These are phyloP conservation scores for Mactra quadrangularis DNA, from an alignment of 1,140 invertebrate species.

Conservation along the genomic window DNA sequence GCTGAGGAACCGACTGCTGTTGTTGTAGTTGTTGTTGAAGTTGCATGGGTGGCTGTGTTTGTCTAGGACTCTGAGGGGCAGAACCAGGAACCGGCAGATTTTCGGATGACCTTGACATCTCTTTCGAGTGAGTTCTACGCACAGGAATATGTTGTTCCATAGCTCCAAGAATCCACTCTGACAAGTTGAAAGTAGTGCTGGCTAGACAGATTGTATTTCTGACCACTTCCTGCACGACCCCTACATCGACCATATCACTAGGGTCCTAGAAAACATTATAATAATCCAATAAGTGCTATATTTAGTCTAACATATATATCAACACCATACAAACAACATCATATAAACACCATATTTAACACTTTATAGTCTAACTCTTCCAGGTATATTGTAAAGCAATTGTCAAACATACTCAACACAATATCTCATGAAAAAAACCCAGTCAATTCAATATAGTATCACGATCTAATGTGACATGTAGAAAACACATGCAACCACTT, in stretches of 20 bases:
- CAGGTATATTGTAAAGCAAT: too few species aligned
- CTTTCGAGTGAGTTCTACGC: conserved; percentile 8
- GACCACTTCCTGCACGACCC: conserved; percentile 77
- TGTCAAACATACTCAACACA: too few species aligned
- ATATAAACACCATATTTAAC: too few species aligned
- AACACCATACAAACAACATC: too few species aligned
- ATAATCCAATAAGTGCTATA: too few species aligned
- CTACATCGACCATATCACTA: conserved; percentile 76
- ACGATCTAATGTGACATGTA: too few species aligned
- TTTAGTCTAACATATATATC: too few species aligned
- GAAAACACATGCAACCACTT: too few species aligned
- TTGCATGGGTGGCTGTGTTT: not conserved
- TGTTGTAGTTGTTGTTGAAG: conserved; percentile 38
- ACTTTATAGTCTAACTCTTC: too few species aligned
- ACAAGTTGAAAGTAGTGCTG: conserved; percentile 75
- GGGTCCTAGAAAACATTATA: conserved; percentile 76
- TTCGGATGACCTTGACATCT: conserved; percentile 44
- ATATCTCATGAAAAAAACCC: too few species aligned
- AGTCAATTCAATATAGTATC: too few species aligned
- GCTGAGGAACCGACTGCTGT: conserved; percentile 65
- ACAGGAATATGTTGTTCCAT: conserved; percentile 35
- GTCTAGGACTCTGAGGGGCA: conserved; percentile 21
- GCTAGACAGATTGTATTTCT: conserved; percentile 77
- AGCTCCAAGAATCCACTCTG: conserved; percentile 65
- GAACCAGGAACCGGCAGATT: conserved; percentile 33